These are phyloP conservation scores for Drosophila insularis DNA, from an alignment of 1,140 invertebrate genomes.

Conservation along the genomic window DNA sequence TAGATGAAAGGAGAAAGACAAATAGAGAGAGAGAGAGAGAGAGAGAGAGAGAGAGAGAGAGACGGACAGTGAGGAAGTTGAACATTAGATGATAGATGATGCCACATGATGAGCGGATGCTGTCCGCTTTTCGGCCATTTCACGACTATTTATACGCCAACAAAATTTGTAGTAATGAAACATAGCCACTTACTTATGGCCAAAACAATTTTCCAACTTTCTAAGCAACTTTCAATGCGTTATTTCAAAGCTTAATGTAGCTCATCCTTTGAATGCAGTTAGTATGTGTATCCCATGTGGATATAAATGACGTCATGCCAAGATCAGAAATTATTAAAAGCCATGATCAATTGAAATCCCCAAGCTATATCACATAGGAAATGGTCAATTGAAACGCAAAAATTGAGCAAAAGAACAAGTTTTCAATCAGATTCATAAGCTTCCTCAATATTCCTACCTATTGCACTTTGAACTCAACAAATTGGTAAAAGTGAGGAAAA, in stretches of 20 bases:
- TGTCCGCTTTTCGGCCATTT: background rate
- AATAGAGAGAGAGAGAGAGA: background rate
- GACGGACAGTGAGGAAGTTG: background rate
- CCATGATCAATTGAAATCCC: too few relatives aligned
- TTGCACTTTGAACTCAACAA: background rate
- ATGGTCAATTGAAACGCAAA: background rate
- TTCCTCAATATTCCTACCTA: background rate
- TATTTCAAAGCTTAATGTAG: too few relatives aligned
- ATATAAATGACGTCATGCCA: too few relatives aligned
- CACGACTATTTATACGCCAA: background rate
- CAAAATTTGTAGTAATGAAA: background rate
- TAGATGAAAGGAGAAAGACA: background rate
- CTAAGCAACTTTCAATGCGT: background rate
- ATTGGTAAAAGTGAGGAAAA: too few relatives aligned
- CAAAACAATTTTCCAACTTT: background rate
- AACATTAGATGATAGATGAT: constrained; percentile 18
- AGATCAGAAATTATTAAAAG: too few relatives aligned
- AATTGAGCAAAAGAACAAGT: background rate
- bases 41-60: background rate
- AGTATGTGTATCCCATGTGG: too few relatives aligned
- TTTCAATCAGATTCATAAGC: background rate
- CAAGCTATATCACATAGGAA: background rate
- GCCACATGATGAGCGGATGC: constrained; percentile 15
- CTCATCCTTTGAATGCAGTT: too few relatives aligned
- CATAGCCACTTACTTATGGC: background rate